Evolutionary conservation across 1,140 invertebrate species (phyloP).

Genomic region (Nasonia longicornis): DNA sequence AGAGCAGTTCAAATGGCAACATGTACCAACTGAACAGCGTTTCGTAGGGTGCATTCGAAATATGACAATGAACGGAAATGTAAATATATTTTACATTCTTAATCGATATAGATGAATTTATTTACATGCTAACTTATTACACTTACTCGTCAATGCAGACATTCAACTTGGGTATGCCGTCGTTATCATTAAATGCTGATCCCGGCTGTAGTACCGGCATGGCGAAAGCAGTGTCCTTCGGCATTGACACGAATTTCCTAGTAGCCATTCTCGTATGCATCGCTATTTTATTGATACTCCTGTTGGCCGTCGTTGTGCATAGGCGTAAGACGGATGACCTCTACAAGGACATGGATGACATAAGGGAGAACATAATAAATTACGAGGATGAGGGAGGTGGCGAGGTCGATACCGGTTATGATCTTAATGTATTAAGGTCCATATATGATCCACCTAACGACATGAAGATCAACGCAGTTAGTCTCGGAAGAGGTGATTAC

Average conservation of each 20-base stretch:
- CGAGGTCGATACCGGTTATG: constrained; percentile 94
- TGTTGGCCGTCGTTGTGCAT: constrained; percentile 89
- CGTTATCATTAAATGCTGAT: constrained; percentile 76
- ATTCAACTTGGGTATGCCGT: constrained; percentile 82
- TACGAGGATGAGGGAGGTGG: constrained; percentile 98
- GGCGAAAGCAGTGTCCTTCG: constrained; percentile 81
- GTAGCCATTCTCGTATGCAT: constrained; percentile 87
- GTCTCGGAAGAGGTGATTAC: constrained; percentile 61
- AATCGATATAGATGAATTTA: background rate
- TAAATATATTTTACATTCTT: constrained; percentile 58
- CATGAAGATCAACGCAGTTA: constrained; percentile 59
- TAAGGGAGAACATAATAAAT: constrained; percentile 95
- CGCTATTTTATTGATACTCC: constrained; percentile 81
- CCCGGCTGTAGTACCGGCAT: constrained; percentile 78
- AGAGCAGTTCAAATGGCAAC: constrained; percentile 73
- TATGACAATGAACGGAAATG: constrained; percentile 82
- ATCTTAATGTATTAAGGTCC: constrained; percentile 87
- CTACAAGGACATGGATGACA: constrained; percentile 94
- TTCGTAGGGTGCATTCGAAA: constrained; percentile 90
- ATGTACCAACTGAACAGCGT: constrained; percentile 74
- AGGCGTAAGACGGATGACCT: constrained; percentile 85
- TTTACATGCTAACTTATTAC: background rate
- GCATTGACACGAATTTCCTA: constrained; percentile 85
- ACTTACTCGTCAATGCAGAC: constrained; percentile 64
- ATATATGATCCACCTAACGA: constrained; percentile 75